Percentiles rank a stretch among this genome's conserved stretches.
Evolutionary conservation across 2,113 vertebrate species (phyloP).

Genomic region (Brachirus orientalis): DNA sequence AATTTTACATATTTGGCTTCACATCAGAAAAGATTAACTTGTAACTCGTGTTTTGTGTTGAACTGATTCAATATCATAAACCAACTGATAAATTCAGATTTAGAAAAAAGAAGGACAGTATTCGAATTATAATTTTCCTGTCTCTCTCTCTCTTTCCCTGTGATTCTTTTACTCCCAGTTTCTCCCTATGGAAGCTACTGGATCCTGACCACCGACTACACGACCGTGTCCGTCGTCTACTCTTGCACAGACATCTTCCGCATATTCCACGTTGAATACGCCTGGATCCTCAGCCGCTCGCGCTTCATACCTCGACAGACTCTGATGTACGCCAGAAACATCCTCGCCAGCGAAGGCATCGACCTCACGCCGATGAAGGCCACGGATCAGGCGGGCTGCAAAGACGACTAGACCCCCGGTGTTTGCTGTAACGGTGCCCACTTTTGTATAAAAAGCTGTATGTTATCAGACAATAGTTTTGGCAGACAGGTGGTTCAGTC

Average conservation of each 20-base stretch:
- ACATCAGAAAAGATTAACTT: too few relatives aligned
- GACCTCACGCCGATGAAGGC: conserved; percentile 78
- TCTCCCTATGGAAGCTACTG: conserved; percentile 86
- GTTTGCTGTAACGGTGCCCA: too few relatives aligned
- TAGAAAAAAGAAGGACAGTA: too few relatives aligned
- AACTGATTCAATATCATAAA: too few relatives aligned
- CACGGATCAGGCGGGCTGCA: conserved; percentile 87
- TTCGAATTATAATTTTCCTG: not conserved
- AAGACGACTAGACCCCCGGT: conserved; percentile 48
- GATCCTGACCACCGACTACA: conserved; percentile 90
- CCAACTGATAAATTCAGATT: too few relatives aligned
- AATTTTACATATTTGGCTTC: too few relatives aligned
- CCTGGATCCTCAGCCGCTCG: conserved; percentile 88
- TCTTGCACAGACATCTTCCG: conserved; percentile 87
- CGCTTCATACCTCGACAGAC: conserved; percentile 81
- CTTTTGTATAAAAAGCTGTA: too few relatives aligned
- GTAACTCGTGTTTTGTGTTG: too few relatives aligned
- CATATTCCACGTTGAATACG: conserved; percentile 86
- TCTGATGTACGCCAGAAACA: conserved; percentile 77
- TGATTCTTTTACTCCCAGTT: conserved; percentile 71
- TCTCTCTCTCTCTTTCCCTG: too few relatives aligned
- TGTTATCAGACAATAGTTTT: too few relatives aligned
- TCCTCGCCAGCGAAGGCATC: conserved; percentile 82
- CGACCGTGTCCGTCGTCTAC: conserved; percentile 85
- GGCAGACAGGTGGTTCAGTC: too few relatives aligned